These are phyloP conservation scores for Chanos chanos DNA, from an alignment of 2,797 vertebrate species.

Conservation along the genomic window DNA sequence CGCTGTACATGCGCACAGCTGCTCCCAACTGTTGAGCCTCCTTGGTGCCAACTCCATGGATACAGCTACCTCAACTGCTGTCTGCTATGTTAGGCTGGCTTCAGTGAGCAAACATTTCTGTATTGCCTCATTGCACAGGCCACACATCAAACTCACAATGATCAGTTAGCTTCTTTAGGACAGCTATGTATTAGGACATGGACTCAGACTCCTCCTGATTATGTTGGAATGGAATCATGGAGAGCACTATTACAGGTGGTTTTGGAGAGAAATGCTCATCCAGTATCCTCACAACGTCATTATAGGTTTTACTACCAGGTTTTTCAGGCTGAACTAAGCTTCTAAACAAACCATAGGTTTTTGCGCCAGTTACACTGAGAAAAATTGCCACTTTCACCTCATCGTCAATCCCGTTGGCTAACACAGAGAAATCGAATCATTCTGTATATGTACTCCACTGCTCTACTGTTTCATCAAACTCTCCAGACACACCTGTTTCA, in stretches of 20 bases:
- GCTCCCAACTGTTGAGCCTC: conserved; percentile 20
- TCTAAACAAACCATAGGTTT: neutral
- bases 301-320: conserved; percentile 20
- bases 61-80: conserved; percentile 4
- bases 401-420: neutral
- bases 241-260: conserved; percentile 38
- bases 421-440: neutral
- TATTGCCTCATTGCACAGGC: conserved; percentile 3
- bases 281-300: conserved; percentile 24
- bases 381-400: neutral
- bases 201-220: conserved; percentile 38
- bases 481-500: no score
- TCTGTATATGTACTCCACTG: neutral
- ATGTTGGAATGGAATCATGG: conserved; percentile 39
- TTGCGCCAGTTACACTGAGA: neutral
- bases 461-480: neutral
- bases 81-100: conserved; percentile 7
- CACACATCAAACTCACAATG: conserved; percentile 38
- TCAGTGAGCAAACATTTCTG: conserved; percentile 4
- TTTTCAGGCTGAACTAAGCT: neutral
- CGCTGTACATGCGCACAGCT: neutral
- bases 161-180: conserved; percentile 32
- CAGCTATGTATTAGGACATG: conserved; percentile 31
- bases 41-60: conserved; percentile 20
- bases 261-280: conserved; percentile 37